Conservation (phyloP, 2,113 vertebrate species). For the Chauna torquata region DNA sequence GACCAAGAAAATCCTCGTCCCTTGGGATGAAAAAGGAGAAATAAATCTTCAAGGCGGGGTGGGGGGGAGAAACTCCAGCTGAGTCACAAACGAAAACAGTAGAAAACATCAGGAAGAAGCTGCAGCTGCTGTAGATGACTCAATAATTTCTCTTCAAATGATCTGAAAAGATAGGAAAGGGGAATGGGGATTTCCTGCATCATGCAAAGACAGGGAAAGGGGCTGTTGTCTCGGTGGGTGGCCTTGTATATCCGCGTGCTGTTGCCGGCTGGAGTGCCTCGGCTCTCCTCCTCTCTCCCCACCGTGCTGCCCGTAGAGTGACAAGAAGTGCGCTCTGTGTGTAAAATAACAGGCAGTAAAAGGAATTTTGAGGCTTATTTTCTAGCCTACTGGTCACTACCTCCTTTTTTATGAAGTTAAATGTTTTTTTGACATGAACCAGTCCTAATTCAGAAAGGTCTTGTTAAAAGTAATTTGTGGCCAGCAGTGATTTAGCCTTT, state of each 20-base stretch:
- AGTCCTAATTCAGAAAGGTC: not conserved
- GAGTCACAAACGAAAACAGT: not conserved
- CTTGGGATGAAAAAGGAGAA: not conserved
- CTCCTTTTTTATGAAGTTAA: not conserved
- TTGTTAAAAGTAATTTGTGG: not conserved
- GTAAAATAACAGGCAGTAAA: not conserved
- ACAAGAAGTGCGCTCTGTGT: accelerated
- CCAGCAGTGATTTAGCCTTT: not conserved
- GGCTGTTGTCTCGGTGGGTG: not conserved
- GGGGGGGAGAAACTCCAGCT: not conserved
- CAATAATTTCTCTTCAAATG: not conserved
- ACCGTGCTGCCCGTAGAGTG: accelerated
- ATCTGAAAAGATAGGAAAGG: not conserved
- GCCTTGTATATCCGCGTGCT: accelerated
- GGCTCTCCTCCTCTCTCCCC: not conserved
- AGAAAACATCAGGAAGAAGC: not conserved
- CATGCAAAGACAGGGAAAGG: accelerated
- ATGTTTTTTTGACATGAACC: not conserved
- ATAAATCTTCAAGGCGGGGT: not conserved
- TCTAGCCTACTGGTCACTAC: not conserved
- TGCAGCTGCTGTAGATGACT: not conserved
- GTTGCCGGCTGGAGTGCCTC: accelerated
- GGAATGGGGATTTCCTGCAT: not conserved
- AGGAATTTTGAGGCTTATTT: not conserved
- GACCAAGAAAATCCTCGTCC: not conserved